phyloP scores from a whole-genome alignment of 2,113 vertebrate genomes.

The Fulmarus glacialis region DNA sequence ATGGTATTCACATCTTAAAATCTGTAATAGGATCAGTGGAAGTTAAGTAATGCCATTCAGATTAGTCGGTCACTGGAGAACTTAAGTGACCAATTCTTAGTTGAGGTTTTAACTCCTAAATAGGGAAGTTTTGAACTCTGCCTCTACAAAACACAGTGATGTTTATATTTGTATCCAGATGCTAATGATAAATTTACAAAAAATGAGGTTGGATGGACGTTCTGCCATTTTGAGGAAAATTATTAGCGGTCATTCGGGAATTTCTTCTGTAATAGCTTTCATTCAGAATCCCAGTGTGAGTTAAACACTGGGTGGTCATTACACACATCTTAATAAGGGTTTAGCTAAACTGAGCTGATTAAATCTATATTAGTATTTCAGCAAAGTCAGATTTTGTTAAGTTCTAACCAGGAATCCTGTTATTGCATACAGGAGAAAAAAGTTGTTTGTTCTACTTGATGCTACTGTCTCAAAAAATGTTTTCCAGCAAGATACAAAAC shows the following conservation, averaged over 20 bases:
- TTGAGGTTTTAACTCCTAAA: neutral
- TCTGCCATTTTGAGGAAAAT: neutral
- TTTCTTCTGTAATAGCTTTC: neutral
- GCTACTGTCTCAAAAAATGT: neutral
- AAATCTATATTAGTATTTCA: conserved; percentile 44
- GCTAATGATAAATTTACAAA: neutral
- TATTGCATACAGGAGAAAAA: neutral
- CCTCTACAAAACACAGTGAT: neutral
- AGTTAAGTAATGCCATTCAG: conserved; percentile 30
- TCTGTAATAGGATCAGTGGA: conserved; percentile 37
- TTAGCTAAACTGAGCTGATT: conserved; percentile 49
- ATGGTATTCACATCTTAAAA: conserved; percentile 7
- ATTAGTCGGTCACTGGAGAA: conserved; percentile 7
- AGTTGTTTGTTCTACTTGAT: neutral
- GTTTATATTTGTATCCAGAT: neutral
- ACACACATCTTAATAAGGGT: conserved; percentile 29
- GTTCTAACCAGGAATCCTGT: conserved; percentile 32
- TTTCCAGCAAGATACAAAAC: neutral
- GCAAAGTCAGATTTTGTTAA: conserved; percentile 39
- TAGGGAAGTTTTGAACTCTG: neutral
- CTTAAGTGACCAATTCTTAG: neutral
- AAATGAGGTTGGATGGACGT: neutral
- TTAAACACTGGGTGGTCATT: conserved; percentile 30
- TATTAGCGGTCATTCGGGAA: neutral
- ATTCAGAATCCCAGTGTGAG: neutral